Evolutionary conservation across 1,140 invertebrate genomes (phyloP).

Genomic region (Harpegnathos saltator): DNA sequence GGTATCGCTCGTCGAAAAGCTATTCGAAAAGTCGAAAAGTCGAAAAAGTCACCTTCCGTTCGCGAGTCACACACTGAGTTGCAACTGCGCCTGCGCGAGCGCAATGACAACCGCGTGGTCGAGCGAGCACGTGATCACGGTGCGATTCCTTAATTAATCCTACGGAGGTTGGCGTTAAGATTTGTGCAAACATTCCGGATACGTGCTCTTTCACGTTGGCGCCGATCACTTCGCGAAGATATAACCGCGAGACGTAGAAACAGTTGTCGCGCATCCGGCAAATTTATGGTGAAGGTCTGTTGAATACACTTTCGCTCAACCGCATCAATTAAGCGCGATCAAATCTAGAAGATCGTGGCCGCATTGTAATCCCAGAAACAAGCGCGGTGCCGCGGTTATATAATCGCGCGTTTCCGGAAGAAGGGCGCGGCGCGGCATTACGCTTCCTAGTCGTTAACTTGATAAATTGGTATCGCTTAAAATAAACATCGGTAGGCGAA

Average conservation of each 20-base stretch:
- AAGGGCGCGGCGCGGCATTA: slow-evolving; percentile 9
- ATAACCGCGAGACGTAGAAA: not conserved
- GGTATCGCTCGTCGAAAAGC: too few species aligned
- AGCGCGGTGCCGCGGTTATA: slow-evolving; percentile 11
- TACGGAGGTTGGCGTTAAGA: not conserved
- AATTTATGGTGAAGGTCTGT: not conserved
- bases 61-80: too few species aligned
- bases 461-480: slow-evolving; percentile 53
- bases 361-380: slow-evolving; percentile 9
- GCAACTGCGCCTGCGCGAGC: too few species aligned
- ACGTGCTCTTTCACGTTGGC: not conserved
- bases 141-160: too few species aligned
- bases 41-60: too few species aligned
- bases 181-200: not conserved
- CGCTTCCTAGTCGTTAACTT: slow-evolving; percentile 52
- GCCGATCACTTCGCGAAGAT: not conserved
- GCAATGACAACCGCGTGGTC: too few species aligned
- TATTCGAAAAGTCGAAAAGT: too few species aligned
- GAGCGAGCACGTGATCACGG: too few species aligned
- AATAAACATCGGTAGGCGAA: slow-evolving; percentile 46
- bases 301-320: not conserved
- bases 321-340: slow-evolving; percentile 21
- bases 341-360: slow-evolving; percentile 36
- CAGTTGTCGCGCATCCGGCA: not conserved
- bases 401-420: slow-evolving; percentile 48